Base-by-base conservation (phyloP, 2,888 invertebrate genomes). In the Tipula lateralis region DNA sequence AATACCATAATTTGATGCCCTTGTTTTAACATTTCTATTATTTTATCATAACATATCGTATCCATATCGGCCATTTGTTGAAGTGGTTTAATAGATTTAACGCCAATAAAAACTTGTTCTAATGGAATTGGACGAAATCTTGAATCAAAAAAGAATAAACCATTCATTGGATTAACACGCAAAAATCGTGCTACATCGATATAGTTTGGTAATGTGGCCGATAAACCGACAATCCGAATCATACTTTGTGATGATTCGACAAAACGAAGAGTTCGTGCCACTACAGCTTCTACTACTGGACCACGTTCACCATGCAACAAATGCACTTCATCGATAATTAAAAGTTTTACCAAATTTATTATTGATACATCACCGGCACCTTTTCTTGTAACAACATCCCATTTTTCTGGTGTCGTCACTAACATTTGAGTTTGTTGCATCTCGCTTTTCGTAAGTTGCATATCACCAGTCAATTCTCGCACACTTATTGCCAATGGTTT, bases 351-450 rank as follows among this genome's bases (percentile, higher is more conserved):
- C 85, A 98, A 93, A 86, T 96, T 95, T 0, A 97, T 95, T 39
- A 99, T 91, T 84, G 96, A 96, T 4, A 96, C 95, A 89, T 98
- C 98, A 6, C 97, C 94, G 30, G 95, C 94, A 16, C 96, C 96
- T 90, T 99, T 99, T 86, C 99, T 92, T 0, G 99, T 99, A 0
- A 99, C 97, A 5, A 99, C 98, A 89, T 99, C 99, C 99, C 99
- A 99, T 88, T 99, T 99, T 91, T 99, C 99, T 0, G 99, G 99
- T 0, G 99, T 99, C 1, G 99, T 97, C 0, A 99, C 97, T 83
- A 99, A 92, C 95, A 99, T 98, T 91, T 99, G 99, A 0, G 99
- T 99, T 88, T 97, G 95, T 83, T 95, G 93, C 85, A 99, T 97
- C 90, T 99, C 99, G 3, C 93, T 92, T 89, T 98, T 98, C 0